Conservation (phyloP, 2,113 vertebrate species). For the Gila orcuttii region DNA sequence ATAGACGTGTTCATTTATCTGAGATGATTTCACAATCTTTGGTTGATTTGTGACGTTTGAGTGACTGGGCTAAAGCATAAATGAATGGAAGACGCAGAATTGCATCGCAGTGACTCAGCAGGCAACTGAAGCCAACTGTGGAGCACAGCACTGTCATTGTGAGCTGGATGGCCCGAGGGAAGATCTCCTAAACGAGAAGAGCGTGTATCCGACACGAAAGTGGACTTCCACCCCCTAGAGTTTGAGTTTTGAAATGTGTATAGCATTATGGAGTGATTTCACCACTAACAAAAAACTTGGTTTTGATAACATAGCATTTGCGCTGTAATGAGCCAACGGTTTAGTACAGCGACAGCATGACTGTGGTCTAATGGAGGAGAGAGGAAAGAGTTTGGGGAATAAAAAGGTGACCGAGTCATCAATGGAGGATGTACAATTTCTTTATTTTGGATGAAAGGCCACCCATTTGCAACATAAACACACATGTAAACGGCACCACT, state of each 20-base stretch:
- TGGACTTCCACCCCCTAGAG: background rate
- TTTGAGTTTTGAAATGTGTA: constrained; percentile 4
- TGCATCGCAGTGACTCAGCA: constrained; percentile 8
- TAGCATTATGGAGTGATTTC: background rate
- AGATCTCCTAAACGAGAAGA: constrained; percentile 7
- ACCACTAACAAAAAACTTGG: background rate
- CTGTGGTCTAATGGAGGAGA: background rate
- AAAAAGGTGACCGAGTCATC: background rate
- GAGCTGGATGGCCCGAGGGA: background rate
- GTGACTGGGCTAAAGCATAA: constrained; percentile 7
- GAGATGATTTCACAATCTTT: constrained; percentile 19
- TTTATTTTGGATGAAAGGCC: background rate
- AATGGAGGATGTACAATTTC: background rate
- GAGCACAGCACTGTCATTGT: constrained; percentile 30
- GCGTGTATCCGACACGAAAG: background rate
- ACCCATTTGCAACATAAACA: background rate
- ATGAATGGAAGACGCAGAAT: constrained; percentile 39
- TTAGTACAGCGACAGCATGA: background rate
- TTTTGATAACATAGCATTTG: background rate
- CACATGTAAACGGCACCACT: background rate
- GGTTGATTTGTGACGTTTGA: background rate
- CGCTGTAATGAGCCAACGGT: background rate
- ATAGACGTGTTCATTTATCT: background rate
- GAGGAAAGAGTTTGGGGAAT: background rate
- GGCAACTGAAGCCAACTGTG: constrained; percentile 24